These are phyloP conservation scores for Cryptocephalus moraei DNA, from an alignment of 2,888 invertebrate genomes.

Conservation along the genomic window DNA sequence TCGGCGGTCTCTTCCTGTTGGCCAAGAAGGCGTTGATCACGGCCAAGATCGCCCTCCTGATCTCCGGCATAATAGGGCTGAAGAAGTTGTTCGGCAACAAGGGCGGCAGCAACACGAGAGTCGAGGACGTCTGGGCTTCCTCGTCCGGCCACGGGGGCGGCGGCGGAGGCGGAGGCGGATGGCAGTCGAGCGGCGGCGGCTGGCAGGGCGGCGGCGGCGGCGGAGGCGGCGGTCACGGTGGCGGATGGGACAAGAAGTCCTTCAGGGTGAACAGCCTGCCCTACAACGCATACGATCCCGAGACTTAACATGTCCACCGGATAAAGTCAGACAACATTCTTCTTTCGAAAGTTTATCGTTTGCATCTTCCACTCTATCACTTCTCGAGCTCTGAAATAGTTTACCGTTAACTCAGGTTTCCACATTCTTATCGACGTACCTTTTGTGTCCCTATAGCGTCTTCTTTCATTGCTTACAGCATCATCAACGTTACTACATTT, in stretches of 20 bases:
- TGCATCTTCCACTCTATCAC: too few species aligned
- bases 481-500: too few species aligned
- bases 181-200: conserved; percentile 32
- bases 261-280: conserved; percentile 55
- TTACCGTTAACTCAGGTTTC: too few species aligned
- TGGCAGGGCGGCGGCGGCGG: conserved; percentile 38
- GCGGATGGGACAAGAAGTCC: conserved; percentile 63
- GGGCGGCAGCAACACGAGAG: conserved; percentile 33
- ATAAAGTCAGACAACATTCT: neutral
- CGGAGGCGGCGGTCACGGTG: conserved; percentile 36
- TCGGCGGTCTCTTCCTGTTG: conserved; percentile 68
- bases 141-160: conserved; percentile 21
- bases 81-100: conserved; percentile 62
- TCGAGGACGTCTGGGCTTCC: conserved; percentile 23
- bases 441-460: too few species aligned
- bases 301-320: conserved; percentile 21
- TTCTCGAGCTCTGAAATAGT: too few species aligned
- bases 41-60: conserved; percentile 67
- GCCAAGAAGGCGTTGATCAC: conserved; percentile 79
- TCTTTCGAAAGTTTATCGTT: too few species aligned
- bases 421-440: too few species aligned
- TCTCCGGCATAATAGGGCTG: conserved; percentile 70
- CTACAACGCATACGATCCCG: conserved; percentile 53
- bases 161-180: conserved; percentile 41
- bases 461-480: too few species aligned